A percentile compares a stretch with the other conserved stretches of the same genome.
These are phyloP conservation scores for Procambarus clarkii DNA, from an alignment of 1,140 invertebrate species.

Conservation along the genomic window DNA sequence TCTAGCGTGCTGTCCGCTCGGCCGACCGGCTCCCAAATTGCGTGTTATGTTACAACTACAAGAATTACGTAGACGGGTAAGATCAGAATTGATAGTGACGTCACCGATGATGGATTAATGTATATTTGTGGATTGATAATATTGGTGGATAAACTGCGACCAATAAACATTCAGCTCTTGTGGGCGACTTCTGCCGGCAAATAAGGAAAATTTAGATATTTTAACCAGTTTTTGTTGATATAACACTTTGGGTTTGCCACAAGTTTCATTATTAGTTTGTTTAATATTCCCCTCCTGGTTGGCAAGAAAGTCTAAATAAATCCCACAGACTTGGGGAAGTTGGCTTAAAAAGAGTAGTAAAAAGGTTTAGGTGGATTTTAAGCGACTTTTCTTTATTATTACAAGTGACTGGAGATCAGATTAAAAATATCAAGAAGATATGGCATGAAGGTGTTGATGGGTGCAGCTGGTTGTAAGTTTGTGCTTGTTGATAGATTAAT, in stretches of 20 bases:
- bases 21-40: no score
- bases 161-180: neutral
- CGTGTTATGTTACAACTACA: no score
- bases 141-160: neutral
- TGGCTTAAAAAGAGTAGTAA: neutral
- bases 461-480: neutral
- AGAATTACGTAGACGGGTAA: no score
- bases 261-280: slow-evolving; percentile 13
- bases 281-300: neutral
- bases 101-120: no score
- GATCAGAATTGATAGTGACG: no score
- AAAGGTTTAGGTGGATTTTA: neutral
- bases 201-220: no score
- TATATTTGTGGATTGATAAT: neutral
- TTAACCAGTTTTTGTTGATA: neutral
- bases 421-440: no score
- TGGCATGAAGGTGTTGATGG: no score
- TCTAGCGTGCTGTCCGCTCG: no score
- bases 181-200: no score
- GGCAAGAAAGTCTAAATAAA: neutral
- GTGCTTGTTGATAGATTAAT: neutral
- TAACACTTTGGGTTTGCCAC: neutral
- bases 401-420: neutral
- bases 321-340: neutral
- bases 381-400: neutral